Evolutionary conservation across 2,113 vertebrate species (phyloP).

Genomic region (cattle (Bos taurus)): ARS-UCD2.0 NC_037328.1:43684001-43684500

Average conservation of each 20-base stretch:
- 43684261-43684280: neutral
- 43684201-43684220: neutral
- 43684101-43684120: neutral
- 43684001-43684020: neutral
- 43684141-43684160: neutral
- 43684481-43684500: neutral
- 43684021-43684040: neutral
- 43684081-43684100: neutral
- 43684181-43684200: neutral
- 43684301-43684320: neutral
- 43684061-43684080: neutral
- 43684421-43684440: neutral
- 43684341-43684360: neutral
- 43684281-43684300: neutral
- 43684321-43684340: neutral
- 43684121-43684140: neutral
- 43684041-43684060: neutral
- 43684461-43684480: neutral
- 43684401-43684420: neutral
- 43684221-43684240: neutral
- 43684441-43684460: neutral
- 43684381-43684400: neutral
- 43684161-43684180: neutral
- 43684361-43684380: neutral
- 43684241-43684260: neutral